Conservation (phyloP, 2,797 vertebrate species). For the Odontamblyopus lacepedii region DNA sequence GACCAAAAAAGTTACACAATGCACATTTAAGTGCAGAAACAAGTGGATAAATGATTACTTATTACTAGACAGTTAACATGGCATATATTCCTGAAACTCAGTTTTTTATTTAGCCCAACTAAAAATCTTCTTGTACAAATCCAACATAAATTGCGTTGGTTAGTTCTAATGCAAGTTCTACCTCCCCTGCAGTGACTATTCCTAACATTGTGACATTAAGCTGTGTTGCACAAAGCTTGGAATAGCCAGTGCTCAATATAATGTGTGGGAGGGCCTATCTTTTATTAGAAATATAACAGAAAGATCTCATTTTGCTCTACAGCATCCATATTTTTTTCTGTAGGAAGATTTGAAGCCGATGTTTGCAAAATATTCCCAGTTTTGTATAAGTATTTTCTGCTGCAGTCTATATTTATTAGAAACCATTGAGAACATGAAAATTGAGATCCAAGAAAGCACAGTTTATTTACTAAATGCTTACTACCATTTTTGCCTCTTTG, state of each 20-base stretch:
- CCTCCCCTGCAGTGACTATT: slow-evolving; percentile 1
- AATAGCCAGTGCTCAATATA: not conserved
- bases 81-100: not conserved
- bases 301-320: not conserved
- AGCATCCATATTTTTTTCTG: not conserved
- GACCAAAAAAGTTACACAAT: too few species aligned
- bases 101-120: not conserved
- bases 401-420: not conserved
- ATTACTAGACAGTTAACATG: not conserved
- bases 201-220: slow-evolving; percentile 9
- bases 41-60: not conserved
- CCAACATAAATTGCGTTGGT: slow-evolving; percentile 10
- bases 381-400: not conserved
- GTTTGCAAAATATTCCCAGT: not conserved
- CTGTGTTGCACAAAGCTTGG: not conserved
- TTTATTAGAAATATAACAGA: slow-evolving; percentile 13
- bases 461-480: too few species aligned
- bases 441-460: not conserved
- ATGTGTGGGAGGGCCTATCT: not conserved
- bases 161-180: slow-evolving; percentile 1
- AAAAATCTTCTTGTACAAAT: not conserved
- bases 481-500: too few species aligned
- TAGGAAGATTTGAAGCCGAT: not conserved
- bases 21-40: too few species aligned
- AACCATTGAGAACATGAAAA: not conserved